Base-by-base conservation (phyloP, 1,140 invertebrate genomes). In the Euglossa dilemma region DNA sequence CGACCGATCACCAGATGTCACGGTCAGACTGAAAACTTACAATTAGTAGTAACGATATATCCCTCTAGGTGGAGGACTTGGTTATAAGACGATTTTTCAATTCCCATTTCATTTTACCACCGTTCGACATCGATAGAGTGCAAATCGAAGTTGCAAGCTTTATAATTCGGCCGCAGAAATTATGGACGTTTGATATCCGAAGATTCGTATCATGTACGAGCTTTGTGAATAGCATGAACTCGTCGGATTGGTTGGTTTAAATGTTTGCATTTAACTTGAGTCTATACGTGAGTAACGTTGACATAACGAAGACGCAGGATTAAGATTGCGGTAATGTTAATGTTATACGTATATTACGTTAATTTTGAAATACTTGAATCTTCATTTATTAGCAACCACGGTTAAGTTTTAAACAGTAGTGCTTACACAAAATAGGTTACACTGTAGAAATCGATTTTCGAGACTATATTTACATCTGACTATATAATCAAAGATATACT, bases 1-100 rank as follows among this genome's bases (percentile, higher is more conserved):
- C 81, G 64, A 80, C 54, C 82, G 56, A 85, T 50, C 56, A 50
- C 45, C 4, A 36, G 36, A 81, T 61, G 80, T 78, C 82, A 81
- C 64, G 61, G 59, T 18, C 59, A 56, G 64, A 50, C 77, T 50
- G 56, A 45, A 52, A 87, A 87, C 64, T 81, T 80, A 56, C 20
- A 36, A 36, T 36, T 36, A 36, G 36, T 64, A 9, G 61, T 57
- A 36, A 56, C 71, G 25, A 47, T 69, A 36, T 56, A 36, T 79
- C 69, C 59, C 50, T 12, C 14, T 4, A 20, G 28, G 25, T 23
- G 23, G 36, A 11, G 23, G 18, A 77, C 61, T 66, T 28, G 54
- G 23, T 69, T 52, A 61, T 47, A 28, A 45, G 25, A 23, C 73
- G 56, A 78, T 69, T 83, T 83, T 78, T 64, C 80, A 36, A 76